Evolutionary conservation across 1,140 invertebrate species (phyloP), one percentile per base, ranked within the genome.

Genomic region (Rhizoglyphus robini): DNA sequence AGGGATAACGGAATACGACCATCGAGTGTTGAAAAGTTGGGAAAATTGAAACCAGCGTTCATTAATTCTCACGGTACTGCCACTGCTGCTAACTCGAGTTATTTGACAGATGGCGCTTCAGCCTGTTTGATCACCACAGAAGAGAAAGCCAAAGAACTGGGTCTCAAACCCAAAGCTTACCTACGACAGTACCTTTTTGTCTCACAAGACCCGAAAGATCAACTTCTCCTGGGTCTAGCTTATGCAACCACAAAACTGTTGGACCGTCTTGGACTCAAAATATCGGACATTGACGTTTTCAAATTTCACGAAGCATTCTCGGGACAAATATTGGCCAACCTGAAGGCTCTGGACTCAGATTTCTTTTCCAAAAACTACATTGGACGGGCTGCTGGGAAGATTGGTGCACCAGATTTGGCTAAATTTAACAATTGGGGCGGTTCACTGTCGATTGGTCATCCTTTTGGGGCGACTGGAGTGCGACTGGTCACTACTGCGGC

Each of bases 301-400:
- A 96, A 99, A 81, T 87, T 96, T 69, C 96, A 99, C 75, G 96
- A 99, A 81, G 96, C 96, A 11, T 99, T 99, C 79, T 94, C 96
- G 69, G 90, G 94, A 51, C 96, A 99, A 83, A 93, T 99, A 72
- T 77, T 99, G 57, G 90, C 96, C 0, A 99, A 99, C 77, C 74
- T 99, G 65, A 97, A 94, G 76, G 96, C 96, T 0, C 78, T 99
- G 79, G 95, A 99, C 76, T 96, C 90, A 0, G 95, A 99, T 70
- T 96, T 84, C 81, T 99, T 99, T 79, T 87, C 84, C 5, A 84
- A 93, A 73, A 88, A 84, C n/a, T 88, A 96, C 75, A 83, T 98
- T 78, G 85, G 86, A 15, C 82, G 85, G 34, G 79, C 78, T 65
- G 73, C 76, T 15, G n/a, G n/a, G n/a, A 98, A 96, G 76, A 84